These are phyloP conservation scores for Microcaecilia unicolor DNA, from an alignment of 2,797 vertebrate species.

Conservation along the genomic window DNA sequence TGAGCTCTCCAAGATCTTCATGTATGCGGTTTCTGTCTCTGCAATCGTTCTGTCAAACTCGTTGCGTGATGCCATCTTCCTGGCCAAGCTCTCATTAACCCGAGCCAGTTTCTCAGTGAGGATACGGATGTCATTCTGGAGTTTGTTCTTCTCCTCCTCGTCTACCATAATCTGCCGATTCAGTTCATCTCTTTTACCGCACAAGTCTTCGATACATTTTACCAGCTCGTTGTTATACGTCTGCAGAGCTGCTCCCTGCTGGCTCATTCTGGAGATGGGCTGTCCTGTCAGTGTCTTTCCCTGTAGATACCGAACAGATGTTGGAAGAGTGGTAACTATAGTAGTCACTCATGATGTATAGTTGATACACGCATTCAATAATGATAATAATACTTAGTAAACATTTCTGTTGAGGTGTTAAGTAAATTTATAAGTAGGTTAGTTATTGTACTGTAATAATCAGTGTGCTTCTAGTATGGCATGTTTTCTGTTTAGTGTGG, in stretches of 20 bases:
- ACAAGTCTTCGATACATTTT: conserved; percentile 82
- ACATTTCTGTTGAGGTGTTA: too few species aligned
- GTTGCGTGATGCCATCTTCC: conserved; percentile 58
- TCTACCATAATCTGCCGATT: conserved; percentile 75
- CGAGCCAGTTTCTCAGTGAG: conserved; percentile 73
- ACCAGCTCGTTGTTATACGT: conserved; percentile 83
- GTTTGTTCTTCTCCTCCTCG: conserved; percentile 76
- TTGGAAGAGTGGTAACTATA: too few species aligned
- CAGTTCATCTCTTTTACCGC: conserved; percentile 73
- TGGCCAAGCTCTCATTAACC: conserved; percentile 74
- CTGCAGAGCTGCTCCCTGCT: conserved; percentile 76
- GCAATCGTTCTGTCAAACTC: conserved; percentile 80
- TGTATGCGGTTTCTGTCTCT: conserved; percentile 77
- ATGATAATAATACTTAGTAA: too few species aligned
- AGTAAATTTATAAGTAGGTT: too few species aligned
- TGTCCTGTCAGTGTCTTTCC: too few species aligned
- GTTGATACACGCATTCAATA: too few species aligned
- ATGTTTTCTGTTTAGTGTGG: too few species aligned
- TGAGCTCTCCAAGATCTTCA: conserved; percentile 88
- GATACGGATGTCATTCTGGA: conserved; percentile 72
- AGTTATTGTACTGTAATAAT: too few species aligned
- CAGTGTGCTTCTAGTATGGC: too few species aligned
- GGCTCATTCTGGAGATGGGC: conserved; percentile 56
- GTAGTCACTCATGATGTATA: too few species aligned
- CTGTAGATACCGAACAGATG: too few species aligned